A percentile compares a stretch with the other conserved stretches of the same genome.
Conservation (phyloP, 2,888 invertebrate species). For the Hylaea fasciaria region DNA sequence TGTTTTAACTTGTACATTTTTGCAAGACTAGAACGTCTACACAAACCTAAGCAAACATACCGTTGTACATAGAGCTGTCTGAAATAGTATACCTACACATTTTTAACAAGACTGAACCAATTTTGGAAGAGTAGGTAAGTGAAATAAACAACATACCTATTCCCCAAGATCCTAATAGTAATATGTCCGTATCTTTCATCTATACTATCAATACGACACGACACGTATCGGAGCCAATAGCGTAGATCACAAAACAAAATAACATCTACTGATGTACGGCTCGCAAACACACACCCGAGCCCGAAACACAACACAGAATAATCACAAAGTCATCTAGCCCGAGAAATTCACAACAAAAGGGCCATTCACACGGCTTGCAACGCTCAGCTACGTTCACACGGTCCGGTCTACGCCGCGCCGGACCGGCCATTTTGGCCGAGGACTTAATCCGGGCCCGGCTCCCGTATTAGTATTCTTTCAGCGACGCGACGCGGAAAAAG, state of each 20-base stretch:
- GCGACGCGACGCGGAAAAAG: conserved; percentile 53
- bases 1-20: neutral
- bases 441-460: conserved; percentile 52
- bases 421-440: conserved; percentile 47
- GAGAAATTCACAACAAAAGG: conserved; percentile 37
- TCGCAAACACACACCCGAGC: conserved; percentile 15
- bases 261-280: conserved; percentile 15
- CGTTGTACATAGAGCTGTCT: no score
- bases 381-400: conserved; percentile 20
- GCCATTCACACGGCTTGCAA: conserved; percentile 31
- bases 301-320: conserved; percentile 27
- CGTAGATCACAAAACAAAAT: conserved; percentile 24
- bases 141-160: no score
- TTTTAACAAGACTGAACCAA: no score
- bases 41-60: no score
- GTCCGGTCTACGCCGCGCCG: conserved; percentile 10
- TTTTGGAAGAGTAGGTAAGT: no score
- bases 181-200: no score
- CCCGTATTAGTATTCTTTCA: conserved; percentile 62
- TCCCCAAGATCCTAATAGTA: no score
- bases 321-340: conserved; percentile 36
- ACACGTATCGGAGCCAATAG: conserved; percentile 6
- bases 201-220: no score
- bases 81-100: no score
- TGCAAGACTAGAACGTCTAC: neutral